Conservation (phyloP, 2,797 vertebrate genomes). For the Melanotaenia nigrans region DNA sequence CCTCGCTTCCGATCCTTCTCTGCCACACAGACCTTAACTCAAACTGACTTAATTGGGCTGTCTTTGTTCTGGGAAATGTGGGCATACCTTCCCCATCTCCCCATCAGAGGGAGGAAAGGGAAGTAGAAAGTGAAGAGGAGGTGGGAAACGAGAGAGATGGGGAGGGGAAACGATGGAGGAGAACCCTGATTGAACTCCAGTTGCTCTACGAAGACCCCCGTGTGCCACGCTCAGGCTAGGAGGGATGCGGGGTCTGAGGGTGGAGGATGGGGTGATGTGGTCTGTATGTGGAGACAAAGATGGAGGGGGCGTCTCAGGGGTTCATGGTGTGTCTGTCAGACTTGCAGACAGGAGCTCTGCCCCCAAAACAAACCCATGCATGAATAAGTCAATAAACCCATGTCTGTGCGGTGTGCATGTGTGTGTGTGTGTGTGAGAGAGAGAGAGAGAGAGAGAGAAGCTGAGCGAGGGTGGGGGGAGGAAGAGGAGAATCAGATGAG, state of each 20-base stretch:
- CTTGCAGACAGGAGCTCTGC: slow-evolving; percentile 76
- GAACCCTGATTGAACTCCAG: slow-evolving; percentile 61
- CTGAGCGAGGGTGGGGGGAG: slow-evolving; percentile 20
- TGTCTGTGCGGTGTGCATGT: slow-evolving; percentile 43
- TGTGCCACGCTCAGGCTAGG: slow-evolving; percentile 42
- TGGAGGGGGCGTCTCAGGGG: slow-evolving; percentile 53
- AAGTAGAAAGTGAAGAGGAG: slow-evolving; percentile 52
- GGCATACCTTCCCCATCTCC: slow-evolving; percentile 77
- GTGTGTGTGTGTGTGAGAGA: slow-evolving; percentile 8
- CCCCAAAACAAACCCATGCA: slow-evolving; percentile 81
- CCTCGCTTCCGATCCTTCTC: slow-evolving; percentile 68
- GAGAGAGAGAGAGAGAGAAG: slow-evolving; percentile 9
- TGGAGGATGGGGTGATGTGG: slow-evolving; percentile 29
- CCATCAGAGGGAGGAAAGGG: slow-evolving; percentile 48
- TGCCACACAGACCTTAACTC: slow-evolving; percentile 83
- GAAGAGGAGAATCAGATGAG: slow-evolving; percentile 60
- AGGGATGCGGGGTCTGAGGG: slow-evolving; percentile 1
- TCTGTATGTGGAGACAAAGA: slow-evolving; percentile 15
- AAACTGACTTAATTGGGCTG: slow-evolving; percentile 87
- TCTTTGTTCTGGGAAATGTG: slow-evolving; percentile 83
- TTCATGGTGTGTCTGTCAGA: slow-evolving; percentile 71
- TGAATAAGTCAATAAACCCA: slow-evolving; percentile 81
- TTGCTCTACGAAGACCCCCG: slow-evolving; percentile 37
- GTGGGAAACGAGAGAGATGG: slow-evolving; percentile 27
- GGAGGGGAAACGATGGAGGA: slow-evolving; percentile 36